These are phyloP conservation scores for Pseudococcus viburni DNA, from an alignment of 2,888 invertebrate genomes.

Conservation along the genomic window DNA sequence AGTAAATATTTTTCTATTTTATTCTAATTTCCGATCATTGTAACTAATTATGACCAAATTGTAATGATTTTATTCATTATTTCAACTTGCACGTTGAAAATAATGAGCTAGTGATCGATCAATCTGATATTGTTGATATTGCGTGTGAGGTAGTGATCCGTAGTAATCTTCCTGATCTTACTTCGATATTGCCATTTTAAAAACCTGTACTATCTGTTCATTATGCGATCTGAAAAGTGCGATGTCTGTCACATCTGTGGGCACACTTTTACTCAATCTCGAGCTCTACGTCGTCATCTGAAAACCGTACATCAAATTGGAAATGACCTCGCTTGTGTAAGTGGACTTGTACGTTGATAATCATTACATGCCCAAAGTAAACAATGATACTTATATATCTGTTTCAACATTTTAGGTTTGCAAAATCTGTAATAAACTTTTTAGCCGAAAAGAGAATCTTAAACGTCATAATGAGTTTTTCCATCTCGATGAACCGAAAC, in stretches of 20 bases:
- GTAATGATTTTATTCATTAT: too few species aligned
- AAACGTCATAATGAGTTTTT: slow-evolving; percentile 5
- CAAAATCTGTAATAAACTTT: neutral
- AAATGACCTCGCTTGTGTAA: neutral
- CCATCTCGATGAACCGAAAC: neutral
- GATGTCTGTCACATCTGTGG: neutral
- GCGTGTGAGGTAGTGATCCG: too few species aligned
- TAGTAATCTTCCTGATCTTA: too few species aligned
- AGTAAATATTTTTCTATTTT: too few species aligned
- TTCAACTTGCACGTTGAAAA: too few species aligned
- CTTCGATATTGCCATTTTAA: too few species aligned
- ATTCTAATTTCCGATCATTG: too few species aligned
- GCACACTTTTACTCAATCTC: neutral
- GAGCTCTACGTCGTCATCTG: neutral
- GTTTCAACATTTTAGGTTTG: neutral
- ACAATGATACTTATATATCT: neutral
- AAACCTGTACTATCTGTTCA: too few species aligned
- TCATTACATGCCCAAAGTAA: neutral
- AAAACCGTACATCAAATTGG: neutral
- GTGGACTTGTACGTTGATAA: neutral
- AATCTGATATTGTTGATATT: too few species aligned
- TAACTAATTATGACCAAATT: too few species aligned
- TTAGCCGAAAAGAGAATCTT: neutral
- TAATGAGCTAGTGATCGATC: too few species aligned
- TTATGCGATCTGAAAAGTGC: neutral